phyloP scores from a whole-genome alignment of 2,797 vertebrate genomes.

The Pempheris klunzingeri region DNA sequence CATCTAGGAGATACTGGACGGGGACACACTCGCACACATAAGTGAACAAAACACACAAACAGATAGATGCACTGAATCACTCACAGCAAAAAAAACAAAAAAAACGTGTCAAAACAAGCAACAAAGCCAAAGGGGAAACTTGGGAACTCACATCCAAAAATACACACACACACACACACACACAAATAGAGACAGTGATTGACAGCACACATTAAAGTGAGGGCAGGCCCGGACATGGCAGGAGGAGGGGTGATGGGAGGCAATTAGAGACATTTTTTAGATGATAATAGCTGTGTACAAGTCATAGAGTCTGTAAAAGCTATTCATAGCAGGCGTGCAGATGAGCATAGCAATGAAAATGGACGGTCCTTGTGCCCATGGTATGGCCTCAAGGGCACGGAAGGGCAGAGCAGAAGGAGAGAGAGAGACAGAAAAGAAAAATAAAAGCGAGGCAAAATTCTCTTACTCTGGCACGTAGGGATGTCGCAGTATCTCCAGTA shows the following conservation, averaged over 20 bases:
- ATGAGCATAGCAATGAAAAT: conserved; percentile 56
- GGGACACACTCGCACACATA: conserved; percentile 40
- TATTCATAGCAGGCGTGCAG: conserved; percentile 63
- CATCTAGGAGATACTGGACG: conserved; percentile 17
- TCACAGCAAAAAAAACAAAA: conserved; percentile 28
- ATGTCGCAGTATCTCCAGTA: conserved; percentile 98
- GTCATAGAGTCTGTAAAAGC: conserved; percentile 56
- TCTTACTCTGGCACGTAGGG: conserved; percentile 92
- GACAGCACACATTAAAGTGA: conserved; percentile 72
- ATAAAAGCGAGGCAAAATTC: conserved; percentile 9
- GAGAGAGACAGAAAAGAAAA: background rate
- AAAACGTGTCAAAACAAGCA: conserved; percentile 71
- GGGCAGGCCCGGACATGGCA: conserved; percentile 68
- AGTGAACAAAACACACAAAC: conserved; percentile 43
- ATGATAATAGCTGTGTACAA: conserved; percentile 74
- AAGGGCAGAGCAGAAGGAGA: conserved; percentile 26
- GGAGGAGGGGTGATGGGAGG: conserved; percentile 66
- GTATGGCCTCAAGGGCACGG: conserved; percentile 29
- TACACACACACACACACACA: conserved; percentile 16
- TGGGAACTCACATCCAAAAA: conserved; percentile 8
- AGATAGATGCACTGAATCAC: conserved; percentile 48
- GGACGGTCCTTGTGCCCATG: conserved; percentile 15
- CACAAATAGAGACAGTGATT: conserved; percentile 58
- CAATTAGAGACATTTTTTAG: conserved; percentile 79
- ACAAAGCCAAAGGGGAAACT: conserved; percentile 61